phyloP scores from a whole-genome alignment of 2,113 vertebrate genomes.

The Mixornis gularis region DNA sequence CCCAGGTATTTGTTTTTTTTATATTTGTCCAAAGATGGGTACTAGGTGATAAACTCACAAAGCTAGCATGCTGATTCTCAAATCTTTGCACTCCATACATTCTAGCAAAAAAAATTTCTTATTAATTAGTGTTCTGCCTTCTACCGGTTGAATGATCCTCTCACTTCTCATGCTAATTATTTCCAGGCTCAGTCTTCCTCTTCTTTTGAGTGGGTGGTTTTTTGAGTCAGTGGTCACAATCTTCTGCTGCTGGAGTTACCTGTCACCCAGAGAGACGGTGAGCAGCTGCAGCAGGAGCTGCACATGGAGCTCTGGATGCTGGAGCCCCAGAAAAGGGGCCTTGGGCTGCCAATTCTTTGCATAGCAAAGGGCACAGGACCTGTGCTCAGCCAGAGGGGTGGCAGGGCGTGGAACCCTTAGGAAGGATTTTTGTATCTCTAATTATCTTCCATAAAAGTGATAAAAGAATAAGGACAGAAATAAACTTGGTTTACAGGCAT shows the following conservation, averaged over 20 bases:
- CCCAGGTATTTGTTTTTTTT: not conserved
- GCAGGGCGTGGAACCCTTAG: not conserved
- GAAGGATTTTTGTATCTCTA: not conserved
- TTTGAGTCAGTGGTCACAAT: rapidly evolving
- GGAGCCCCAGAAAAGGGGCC: not conserved
- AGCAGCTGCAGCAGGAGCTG: not conserved
- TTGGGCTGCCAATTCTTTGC: rapidly evolving
- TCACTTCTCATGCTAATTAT: not conserved
- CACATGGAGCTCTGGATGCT: not conserved
- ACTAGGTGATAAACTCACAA: not conserved
- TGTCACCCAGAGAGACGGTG: rapidly evolving
- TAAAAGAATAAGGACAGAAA: not conserved
- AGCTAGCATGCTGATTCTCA: not conserved
- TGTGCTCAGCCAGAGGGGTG: not conserved
- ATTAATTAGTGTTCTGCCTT: not conserved
- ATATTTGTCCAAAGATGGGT: not conserved
- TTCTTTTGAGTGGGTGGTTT: not conserved
- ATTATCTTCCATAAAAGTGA: not conserved
- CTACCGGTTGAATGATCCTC: not conserved
- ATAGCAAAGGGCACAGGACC: rapidly evolving
- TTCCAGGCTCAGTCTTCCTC: not conserved
- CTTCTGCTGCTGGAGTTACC: not conserved
- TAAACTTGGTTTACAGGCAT: not conserved
- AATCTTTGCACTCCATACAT: not conserved
- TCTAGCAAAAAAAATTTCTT: not conserved